These are phyloP conservation scores for Nymphalis c-album DNA, from an alignment of 2,888 invertebrate species.

Conservation along the genomic window DNA sequence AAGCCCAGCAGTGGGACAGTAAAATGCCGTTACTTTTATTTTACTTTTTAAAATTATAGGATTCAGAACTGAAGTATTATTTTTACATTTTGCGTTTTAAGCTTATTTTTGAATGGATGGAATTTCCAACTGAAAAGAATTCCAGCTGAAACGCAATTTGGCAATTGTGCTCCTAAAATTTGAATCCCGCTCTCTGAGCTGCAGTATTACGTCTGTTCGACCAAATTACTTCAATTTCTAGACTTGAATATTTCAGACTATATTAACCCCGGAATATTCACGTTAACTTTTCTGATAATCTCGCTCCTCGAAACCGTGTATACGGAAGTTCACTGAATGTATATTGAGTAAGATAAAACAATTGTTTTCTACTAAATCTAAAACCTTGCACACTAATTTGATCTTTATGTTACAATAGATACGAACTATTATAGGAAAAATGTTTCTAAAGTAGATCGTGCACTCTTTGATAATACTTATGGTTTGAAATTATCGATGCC, in stretches of 20 bases:
- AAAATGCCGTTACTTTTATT: too few species aligned
- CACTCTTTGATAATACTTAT: conserved; percentile 9
- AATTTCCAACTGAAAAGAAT: conserved; percentile 9
- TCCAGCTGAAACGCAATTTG: conserved; percentile 23
- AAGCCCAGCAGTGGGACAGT: too few species aligned
- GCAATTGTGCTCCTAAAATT: conserved; percentile 23
- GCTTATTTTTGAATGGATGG: not conserved
- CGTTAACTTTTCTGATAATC: conserved; percentile 13
- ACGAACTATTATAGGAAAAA: not conserved
- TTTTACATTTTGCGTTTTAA: not conserved
- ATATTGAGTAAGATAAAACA: not conserved
- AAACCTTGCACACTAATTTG: not conserved
- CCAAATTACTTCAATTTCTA: conserved; percentile 25
- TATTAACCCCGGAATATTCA: conserved; percentile 8
- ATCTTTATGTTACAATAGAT: not conserved
- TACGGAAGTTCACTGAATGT: conserved; percentile 15
- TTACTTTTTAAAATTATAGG: too few species aligned
- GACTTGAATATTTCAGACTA: conserved; percentile 21
- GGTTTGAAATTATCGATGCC: conserved; percentile 35
- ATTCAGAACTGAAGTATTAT: not conserved
- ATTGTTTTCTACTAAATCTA: not conserved
- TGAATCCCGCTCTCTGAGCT: conserved; percentile 19
- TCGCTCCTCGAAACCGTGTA: conserved; percentile 19
- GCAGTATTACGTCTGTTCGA: conserved; percentile 22
- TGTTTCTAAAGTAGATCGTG: conserved; percentile 2